A percentile compares a stretch with the other conserved stretches of the same genome.
Conservation (phyloP, 2,797 vertebrate genomes). For the Meriones psammophilus region DNA sequence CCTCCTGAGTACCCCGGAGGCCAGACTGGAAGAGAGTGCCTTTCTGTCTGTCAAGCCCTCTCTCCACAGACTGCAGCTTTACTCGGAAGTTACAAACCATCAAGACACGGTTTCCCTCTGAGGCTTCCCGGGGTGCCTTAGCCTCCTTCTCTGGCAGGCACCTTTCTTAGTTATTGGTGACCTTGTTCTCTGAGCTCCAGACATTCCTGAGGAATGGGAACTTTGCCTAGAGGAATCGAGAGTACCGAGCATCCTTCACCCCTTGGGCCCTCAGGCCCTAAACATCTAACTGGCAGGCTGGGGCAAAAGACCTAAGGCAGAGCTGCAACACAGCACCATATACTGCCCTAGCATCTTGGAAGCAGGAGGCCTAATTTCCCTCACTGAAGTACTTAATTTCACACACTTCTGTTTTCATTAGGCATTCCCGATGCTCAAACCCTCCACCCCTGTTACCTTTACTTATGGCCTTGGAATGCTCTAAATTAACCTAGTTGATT, state of each 20-base stretch:
- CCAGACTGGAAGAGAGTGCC: neutral
- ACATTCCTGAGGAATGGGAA: neutral
- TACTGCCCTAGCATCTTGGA: neutral
- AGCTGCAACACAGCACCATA: slow-evolving; percentile 19
- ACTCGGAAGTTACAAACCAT: neutral
- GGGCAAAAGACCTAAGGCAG: neutral
- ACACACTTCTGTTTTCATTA: slow-evolving; percentile 81
- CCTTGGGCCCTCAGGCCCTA: neutral
- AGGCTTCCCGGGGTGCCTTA: neutral
- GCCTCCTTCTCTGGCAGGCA: neutral
- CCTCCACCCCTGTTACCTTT: slow-evolving; percentile 78
- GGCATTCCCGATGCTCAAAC: slow-evolving; percentile 75
- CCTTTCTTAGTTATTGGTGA: slow-evolving; percentile 25
- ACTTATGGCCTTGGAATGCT: slow-evolving; percentile 80
- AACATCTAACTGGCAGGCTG: slow-evolving; percentile 54
- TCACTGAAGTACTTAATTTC: slow-evolving; percentile 77
- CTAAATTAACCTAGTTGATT: slow-evolving; percentile 82
- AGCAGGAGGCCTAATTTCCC: slow-evolving; percentile 76
- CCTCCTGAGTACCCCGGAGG: slow-evolving; percentile 4
- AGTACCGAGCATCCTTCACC: slow-evolving; percentile 2
- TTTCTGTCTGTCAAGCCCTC: neutral
- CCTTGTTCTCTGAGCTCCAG: slow-evolving; percentile 48
- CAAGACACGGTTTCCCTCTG: neutral
- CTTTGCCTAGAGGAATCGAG: slow-evolving; percentile 47
- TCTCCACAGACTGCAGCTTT: neutral